phyloP scores from a whole-genome alignment of 2,888 invertebrate genomes.

The Drosophila lacicola region DNA sequence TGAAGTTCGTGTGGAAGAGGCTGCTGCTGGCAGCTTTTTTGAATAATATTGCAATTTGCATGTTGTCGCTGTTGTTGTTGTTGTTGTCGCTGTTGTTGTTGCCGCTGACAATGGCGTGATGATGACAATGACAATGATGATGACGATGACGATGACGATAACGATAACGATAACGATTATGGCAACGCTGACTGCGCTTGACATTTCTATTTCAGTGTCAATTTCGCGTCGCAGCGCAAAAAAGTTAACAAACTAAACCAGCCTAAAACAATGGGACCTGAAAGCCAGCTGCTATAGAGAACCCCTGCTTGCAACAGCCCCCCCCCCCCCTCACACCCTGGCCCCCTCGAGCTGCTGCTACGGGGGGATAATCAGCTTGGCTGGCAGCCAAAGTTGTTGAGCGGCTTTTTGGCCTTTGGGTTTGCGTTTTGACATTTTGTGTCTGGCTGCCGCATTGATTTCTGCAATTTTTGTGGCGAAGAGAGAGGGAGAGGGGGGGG shows the following conservation, averaged over 20 bases:
- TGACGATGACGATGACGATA: constrained; percentile 7
- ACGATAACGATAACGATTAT: constrained; percentile 43
- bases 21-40: constrained; percentile 19
- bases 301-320: neutral
- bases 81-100: constrained; percentile 8
- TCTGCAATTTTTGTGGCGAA: constrained; percentile 65
- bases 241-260: constrained; percentile 27
- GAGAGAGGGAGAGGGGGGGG: neutral
- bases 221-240: constrained; percentile 11
- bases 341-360: neutral
- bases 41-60: constrained; percentile 55
- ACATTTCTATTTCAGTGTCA: constrained; percentile 50
- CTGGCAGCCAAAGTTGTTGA: constrained; percentile 53
- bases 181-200: constrained; percentile 32
- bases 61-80: constrained; percentile 27
- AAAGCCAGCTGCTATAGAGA: constrained; percentile 3
- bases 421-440: constrained; percentile 68
- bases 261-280: constrained; percentile 28
- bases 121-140: constrained; percentile 30
- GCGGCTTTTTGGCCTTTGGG: constrained; percentile 42
- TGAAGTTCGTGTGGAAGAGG: constrained; percentile 13
- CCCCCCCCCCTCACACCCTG: neutral
- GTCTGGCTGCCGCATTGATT: constrained; percentile 68
- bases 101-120: constrained; percentile 32
- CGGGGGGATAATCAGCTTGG: constrained; percentile 21